phyloP scores from a whole-genome alignment of 2,797 vertebrate species.

The Pogonophryne albipinna region DNA sequence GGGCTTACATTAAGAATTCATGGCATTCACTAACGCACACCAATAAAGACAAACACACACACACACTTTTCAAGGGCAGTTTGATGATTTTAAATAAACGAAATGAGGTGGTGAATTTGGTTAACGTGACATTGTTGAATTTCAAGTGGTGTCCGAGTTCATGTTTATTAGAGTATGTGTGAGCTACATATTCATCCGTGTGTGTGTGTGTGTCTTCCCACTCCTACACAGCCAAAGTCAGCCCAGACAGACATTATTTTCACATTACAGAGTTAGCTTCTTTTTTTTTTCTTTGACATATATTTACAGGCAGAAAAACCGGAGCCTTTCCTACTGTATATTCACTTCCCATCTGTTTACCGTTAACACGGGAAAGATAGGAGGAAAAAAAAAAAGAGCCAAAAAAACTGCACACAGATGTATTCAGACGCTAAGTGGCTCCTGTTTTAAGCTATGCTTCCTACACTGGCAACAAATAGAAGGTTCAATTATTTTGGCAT shows the following conservation, averaged over 20 bases:
- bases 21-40: constrained; percentile 52
- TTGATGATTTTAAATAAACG: constrained; percentile 65
- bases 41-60: constrained; percentile 68
- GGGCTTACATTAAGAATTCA: constrained; percentile 77
- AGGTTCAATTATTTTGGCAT: constrained; percentile 98
- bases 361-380: constrained; percentile 68
- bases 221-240: constrained; percentile 58
- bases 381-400: constrained; percentile 71
- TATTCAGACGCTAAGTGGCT: constrained; percentile 70
- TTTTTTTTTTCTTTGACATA: constrained; percentile 62
- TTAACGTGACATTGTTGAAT: constrained; percentile 44
- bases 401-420: constrained; percentile 72
- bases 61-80: constrained; percentile 61
- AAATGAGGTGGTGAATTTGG: constrained; percentile 71
- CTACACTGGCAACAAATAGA: constrained; percentile 83
- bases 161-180: constrained; percentile 38
- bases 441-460: constrained; percentile 72
- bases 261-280: constrained; percentile 78
- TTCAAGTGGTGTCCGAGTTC: constrained; percentile 61
- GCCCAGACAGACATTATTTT: constrained; percentile 81
- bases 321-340: constrained; percentile 70
- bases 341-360: constrained; percentile 75
- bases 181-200: constrained; percentile 29
- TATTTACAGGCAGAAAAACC: constrained; percentile 79
- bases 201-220: constrained; percentile 51